These are phyloP conservation scores for Chondrosia reniformis DNA, from an alignment of 37 sponge, comb jelly and placozoan species.

Conservation along the genomic window DNA sequence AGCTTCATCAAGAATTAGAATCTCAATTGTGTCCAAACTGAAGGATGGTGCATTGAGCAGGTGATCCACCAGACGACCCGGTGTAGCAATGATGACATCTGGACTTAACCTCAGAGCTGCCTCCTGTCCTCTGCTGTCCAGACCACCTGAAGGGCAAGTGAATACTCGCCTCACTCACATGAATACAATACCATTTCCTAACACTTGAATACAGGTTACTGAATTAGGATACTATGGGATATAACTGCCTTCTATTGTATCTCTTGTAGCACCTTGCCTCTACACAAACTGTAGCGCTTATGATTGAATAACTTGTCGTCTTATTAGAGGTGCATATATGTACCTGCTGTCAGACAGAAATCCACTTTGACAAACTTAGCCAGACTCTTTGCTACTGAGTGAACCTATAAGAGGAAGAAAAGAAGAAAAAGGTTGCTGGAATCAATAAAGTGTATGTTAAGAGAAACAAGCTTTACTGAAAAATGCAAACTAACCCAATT, in stretches of 20 bases:
- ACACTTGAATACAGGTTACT: too few relatives aligned
- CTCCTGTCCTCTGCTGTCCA: constrained; percentile 88
- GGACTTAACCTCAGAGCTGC: constrained; percentile 80
- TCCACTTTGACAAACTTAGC: constrained; percentile 64
- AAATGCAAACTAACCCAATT: neutral
- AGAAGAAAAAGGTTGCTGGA: neutral
- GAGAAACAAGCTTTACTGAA: too few relatives aligned
- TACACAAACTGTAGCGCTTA: too few relatives aligned
- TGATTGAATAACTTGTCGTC: too few relatives aligned
- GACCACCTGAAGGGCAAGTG: constrained; percentile 64
- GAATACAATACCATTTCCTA: too few relatives aligned
- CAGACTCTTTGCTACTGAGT: constrained; percentile 73
- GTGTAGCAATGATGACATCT: constrained; percentile 94
- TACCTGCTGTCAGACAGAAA: constrained; percentile 80
- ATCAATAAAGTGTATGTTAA: neutral
- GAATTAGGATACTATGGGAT: too few relatives aligned
- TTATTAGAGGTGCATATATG: neutral
- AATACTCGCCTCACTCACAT: too few relatives aligned
- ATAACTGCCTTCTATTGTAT: too few relatives aligned
- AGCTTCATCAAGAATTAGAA: constrained; percentile 95
- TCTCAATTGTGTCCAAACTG: constrained; percentile 84
- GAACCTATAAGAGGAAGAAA: constrained; percentile 37
- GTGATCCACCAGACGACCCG: constrained; percentile 95
- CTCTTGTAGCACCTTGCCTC: too few relatives aligned
- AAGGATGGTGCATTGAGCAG: constrained; percentile 97